Evolutionary conservation across 2,888 invertebrate genomes (phyloP), one percentile per base, ranked within the genome.

Genomic region (Hanleya hanleyi): DNA sequence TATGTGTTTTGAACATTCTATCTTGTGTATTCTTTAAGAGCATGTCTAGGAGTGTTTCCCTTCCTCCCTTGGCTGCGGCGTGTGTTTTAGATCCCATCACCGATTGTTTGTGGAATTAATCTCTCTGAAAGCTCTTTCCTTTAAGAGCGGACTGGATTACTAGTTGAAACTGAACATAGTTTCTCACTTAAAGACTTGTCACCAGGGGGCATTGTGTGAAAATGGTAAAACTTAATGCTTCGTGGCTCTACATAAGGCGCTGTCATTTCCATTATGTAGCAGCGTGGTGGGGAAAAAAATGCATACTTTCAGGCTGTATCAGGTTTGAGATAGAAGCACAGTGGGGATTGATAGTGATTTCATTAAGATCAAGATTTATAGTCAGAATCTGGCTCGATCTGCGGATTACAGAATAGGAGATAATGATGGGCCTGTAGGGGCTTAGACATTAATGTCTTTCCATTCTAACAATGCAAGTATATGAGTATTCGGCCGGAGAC

Each of bases 121-220:
- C 57, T 57, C 22, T 15, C 57, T 22, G 57, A 57, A 57, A 57
- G 57, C 57, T 57, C 57, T 57, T n/a, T 57, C 57, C 57, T 57
- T 57, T 57, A 57, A 29, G 57, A 29, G 57, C 57, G 26, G 2
- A 26, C 7, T 57, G 57, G 57, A 57, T 29, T 57, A 47, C 47
- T 2, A 47, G 47, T 47, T 29, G 57, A 57, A 22, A 29, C 29
- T 22, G 57, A 57, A 57, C 57, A 57, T 57, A 57, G 57, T 57
- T 57, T 57, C 57, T 29, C 32, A 57, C 57, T 57, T 57, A 57
- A 29, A 57, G 57, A 26, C 29, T 57, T 57, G 57, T 57, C 57
- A 22, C 22, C 29, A 32, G 2, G 57, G 57, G 57, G 57, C 57
- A 57, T 29, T 57, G 57, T 29, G 22, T 47, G 47, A 47, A 47